phyloP scores from a whole-genome alignment of 2,888 invertebrate genomes.

The Bombyx huttoni region DNA sequence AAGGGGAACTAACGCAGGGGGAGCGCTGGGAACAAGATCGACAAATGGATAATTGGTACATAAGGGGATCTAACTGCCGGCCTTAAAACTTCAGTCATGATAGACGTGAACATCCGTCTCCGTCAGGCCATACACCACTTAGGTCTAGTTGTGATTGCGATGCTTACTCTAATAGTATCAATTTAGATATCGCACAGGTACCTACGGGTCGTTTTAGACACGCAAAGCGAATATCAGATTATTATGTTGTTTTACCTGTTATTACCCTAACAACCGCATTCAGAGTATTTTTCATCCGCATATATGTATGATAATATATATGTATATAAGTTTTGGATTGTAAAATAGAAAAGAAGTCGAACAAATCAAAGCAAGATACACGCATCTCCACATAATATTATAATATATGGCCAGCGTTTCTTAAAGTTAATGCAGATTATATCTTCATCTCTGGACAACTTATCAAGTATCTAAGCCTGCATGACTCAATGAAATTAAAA shows the following conservation, averaged over 20 bases:
- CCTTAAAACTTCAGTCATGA: conserved; percentile 1
- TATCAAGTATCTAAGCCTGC: too few relatives aligned
- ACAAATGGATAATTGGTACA: conserved; percentile 8
- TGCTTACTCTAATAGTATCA: not conserved
- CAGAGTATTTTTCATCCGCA: too few relatives aligned
- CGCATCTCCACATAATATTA: too few relatives aligned
- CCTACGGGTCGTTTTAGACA: not conserved
- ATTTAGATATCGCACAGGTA: not conserved
- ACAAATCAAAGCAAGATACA: too few relatives aligned
- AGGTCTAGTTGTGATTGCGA: not conserved
- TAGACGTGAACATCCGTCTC: conserved; percentile 1
- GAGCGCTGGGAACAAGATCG: conserved; percentile 4
- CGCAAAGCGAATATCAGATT: not conserved
- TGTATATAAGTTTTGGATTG: too few relatives aligned
- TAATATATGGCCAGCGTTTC: too few relatives aligned
- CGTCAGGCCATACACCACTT: not conserved
- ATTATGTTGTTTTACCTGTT: not conserved
- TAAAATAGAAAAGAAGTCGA: too few relatives aligned
- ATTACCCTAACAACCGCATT: not conserved
- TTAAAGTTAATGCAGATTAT: too few relatives aligned
- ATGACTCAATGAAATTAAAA: too few relatives aligned
- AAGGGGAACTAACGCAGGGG: not conserved
- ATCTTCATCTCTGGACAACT: too few relatives aligned
- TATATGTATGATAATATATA: too few relatives aligned
- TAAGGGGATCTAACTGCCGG: conserved; percentile 5